Base-by-base conservation (phyloP, 2,888 invertebrate species). In the Plagodis pulveraria region DNA sequence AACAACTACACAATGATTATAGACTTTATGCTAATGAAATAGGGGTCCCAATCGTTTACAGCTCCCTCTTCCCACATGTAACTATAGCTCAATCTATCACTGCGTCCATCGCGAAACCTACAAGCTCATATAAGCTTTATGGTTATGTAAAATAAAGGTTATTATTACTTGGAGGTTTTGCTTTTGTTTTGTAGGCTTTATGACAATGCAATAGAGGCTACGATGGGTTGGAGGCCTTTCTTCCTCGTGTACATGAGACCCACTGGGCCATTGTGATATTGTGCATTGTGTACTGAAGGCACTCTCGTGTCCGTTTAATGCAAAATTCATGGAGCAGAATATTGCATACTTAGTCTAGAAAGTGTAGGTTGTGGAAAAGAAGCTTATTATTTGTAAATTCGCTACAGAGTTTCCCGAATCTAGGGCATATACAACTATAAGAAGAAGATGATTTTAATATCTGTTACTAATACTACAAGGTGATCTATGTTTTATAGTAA, bases 231-330 rank as follows among this genome's bases (percentile, higher is more conserved):
- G 10, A 40, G 8, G 10, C 10, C 10, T 40, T 10, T 9, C 10
- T 40, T 10, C 5, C 10, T 40, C 33, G 48, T 50, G 42, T 43
- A 22, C 34, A 43, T 50, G 34, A 50, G 5, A 6, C 50, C 54
- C 55, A 55, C 45, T 63, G 52, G 52, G 32, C 61, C 52, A 66
- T 68, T 64, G 66, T 68, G 63, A 59, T 63, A 63, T 68, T 66
- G 60, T 61, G 60, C 60, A 61, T 9, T 40, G 50, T 53, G 55
- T 52, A 35, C 58, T 42, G 42, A 46, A 41, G 35, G 50, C 45
- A 33, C 53, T 45, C 41, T 45, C 10, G 41, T 41, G 56, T 10
- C 40, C 11, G 51, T 46, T 58, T 59, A 46, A 56, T 60, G 51
- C 44, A 60, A 60, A 56, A 49, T 50, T 49, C 45, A 54, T 51